Base-by-base conservation (phyloP, 2,797 vertebrate genomes). In the Zenarchopterus dispar region DNA sequence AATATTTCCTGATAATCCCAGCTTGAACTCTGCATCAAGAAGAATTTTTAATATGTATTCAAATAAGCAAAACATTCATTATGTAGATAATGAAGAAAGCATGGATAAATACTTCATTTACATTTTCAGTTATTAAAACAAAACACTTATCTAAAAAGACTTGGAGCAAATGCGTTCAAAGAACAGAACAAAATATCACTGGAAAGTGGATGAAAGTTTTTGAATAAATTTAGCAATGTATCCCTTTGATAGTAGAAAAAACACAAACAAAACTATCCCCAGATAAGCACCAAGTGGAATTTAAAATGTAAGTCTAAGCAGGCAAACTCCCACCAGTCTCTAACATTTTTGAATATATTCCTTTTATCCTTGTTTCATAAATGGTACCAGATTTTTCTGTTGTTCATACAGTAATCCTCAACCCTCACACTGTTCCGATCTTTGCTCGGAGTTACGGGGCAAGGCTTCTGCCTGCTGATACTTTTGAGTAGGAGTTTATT, bases 41-140 rank as follows among this genome's bases (percentile, higher is more conserved):
- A 22, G 58, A 77, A 88, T 62, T 46, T 73, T 84, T 75, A 79
- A 85, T 88, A 83, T 71, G 60, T 78, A 83, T 89, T 89, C 62
- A 80, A 86, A 86, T 82, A 77, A 82, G 70, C 67, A 78, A 84
- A 77, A 76, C 67, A 81, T 76, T 85, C 66, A 86, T 87, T 87
- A 83, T 80, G 80, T 65, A 79, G 76, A 89, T 88, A 86, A 88
- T 78, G 75, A 79, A 81, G 72, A 77, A 81, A 80, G 75, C 62
- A 56, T 28, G 62, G 63, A 80, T 81, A 84, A 87, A 88, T 67
- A 39, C 56, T 79, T 82, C 0, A 86, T 88, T 88, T 84, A 68
- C 71, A 89, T 85, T 82, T 84, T 77, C 47, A 59, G 64, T 81
- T 80, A 85, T 74, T 82, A 81, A 81, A 71, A 60, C 55, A 72